phyloP scores from a whole-genome alignment of 2,797 vertebrate species.

The Propithecus perrieri region DNA sequence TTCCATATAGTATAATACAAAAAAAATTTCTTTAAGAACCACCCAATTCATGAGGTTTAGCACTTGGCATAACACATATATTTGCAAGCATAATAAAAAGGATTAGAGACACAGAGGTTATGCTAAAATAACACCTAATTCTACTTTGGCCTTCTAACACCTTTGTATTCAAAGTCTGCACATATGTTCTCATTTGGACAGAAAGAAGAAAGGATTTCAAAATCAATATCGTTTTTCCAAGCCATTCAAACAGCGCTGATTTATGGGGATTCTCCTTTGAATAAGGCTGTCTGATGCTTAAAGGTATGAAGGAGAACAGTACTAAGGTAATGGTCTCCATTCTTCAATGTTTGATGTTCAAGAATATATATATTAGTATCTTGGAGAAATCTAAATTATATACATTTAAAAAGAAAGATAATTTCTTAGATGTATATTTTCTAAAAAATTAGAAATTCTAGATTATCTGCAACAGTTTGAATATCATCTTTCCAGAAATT shows the following conservation, averaged over 20 bases:
- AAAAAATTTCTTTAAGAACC: not conserved
- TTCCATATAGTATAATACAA: slow-evolving; percentile 13
- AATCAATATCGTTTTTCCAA: not conserved
- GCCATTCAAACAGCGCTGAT: not conserved
- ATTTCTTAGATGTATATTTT: not conserved
- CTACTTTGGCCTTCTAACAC: not conserved
- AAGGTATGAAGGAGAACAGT: not conserved
- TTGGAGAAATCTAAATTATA: not conserved
- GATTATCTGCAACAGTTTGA: not conserved
- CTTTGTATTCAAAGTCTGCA: slow-evolving; percentile 14
- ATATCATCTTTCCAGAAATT: not conserved
- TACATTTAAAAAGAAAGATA: not conserved
- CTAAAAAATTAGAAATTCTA: not conserved
- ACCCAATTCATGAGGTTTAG: not conserved
- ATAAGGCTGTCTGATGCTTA: not conserved
- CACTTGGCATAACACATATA: not conserved
- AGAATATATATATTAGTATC: not conserved
- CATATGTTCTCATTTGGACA: not conserved
- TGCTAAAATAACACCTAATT: not conserved
- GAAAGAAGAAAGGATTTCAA: not conserved
- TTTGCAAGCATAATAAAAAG: not conserved
- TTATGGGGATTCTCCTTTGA: not conserved
- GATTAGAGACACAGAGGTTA: not conserved
- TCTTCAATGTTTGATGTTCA: not conserved
- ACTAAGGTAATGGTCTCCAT: not conserved